Base-by-base conservation (phyloP, 2,797 vertebrate genomes). In the Myotis planiceps region DNA sequence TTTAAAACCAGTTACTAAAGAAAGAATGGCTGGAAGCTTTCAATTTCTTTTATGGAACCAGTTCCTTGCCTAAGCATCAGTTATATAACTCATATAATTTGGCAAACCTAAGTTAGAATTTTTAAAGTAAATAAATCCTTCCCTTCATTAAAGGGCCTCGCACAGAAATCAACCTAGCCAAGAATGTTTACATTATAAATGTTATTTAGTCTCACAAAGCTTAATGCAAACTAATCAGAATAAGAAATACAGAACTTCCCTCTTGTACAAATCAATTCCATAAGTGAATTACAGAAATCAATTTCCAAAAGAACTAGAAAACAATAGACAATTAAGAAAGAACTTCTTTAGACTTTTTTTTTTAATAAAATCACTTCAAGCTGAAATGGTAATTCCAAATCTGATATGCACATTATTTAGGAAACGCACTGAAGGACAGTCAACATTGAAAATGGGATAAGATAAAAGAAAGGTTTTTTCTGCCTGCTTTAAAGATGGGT, bases 61-160 rank as follows among this genome's bases (percentile, higher is more conserved):
- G 63, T 74, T 85, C 65, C 78, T 82, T 92, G 94, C 51, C 74
- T 96, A 94, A 96, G 32, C 84, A 96, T 79, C 81, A 90, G 90
- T 90, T 94, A 83, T 71, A 86, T 32, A 96, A 94, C 74, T 71
- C 58, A 68, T n/a, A 90, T 76, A 89, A 94, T 94, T 91, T 97
- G 74, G 69, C 81, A 97, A 96, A 92, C 34, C 37, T 65, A 97
- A 90, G 51, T 95, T 16, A 95, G 82, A 92, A 96, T 96, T 94
- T 94, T 96, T 63, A 95, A 97, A 97, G 91, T 89, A 96, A 97
- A 96, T 85, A 96, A 97, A 97, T 79, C 72, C 63, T 93, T 95
- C 63, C 89, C 82, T 95, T 91, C 94, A 86, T 92, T 94, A 92
- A 97, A 96, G 51, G 63, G 74, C 45, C 58, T 94, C 85, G 94